Conservation (phyloP, 2,888 invertebrate species). For the Philhelius pedissequus region DNA sequence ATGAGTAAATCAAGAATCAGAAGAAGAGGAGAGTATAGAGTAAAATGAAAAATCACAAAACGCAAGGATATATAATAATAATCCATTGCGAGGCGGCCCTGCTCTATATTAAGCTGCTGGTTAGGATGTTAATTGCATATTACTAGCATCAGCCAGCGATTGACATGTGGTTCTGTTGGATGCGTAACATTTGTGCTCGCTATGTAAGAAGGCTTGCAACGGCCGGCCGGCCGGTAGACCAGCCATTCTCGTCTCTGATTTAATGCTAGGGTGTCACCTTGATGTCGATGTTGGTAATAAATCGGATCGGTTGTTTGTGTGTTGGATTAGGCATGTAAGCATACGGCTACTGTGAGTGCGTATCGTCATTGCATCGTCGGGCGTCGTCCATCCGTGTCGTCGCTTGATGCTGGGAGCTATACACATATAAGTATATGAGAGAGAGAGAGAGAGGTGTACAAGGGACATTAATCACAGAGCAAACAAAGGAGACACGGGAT, state of each 20-base stretch:
- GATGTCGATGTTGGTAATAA: slow-evolving; percentile 67
- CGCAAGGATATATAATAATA: slow-evolving; percentile 53
- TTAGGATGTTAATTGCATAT: slow-evolving; percentile 64
- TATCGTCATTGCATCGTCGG: background rate
- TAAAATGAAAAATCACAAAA: slow-evolving; percentile 71
- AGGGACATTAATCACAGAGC: slow-evolving; percentile 42
- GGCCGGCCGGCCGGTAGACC: background rate
- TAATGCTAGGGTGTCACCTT: slow-evolving; percentile 66
- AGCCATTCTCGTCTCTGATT: slow-evolving; percentile 47
- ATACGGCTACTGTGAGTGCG: slow-evolving; percentile 62
- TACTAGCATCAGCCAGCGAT: slow-evolving; percentile 52
- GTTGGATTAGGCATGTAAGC: slow-evolving; percentile 68
- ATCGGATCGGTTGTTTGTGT: slow-evolving; percentile 65
- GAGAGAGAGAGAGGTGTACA: slow-evolving; percentile 1
- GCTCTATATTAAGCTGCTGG: background rate
- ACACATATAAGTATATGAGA: background rate
- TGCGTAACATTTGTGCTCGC: slow-evolving; percentile 28
- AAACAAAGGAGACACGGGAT: slow-evolving; percentile 12
- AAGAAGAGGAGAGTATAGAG: background rate
- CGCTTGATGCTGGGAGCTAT: background rate
- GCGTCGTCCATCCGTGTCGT: background rate
- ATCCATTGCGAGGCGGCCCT: slow-evolving; percentile 27
- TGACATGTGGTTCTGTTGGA: slow-evolving; percentile 63
- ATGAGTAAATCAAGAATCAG: background rate
- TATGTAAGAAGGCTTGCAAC: background rate